phyloP scores from a whole-genome alignment of 2,113 vertebrate genomes.

The Tapirus terrestris region DNA sequence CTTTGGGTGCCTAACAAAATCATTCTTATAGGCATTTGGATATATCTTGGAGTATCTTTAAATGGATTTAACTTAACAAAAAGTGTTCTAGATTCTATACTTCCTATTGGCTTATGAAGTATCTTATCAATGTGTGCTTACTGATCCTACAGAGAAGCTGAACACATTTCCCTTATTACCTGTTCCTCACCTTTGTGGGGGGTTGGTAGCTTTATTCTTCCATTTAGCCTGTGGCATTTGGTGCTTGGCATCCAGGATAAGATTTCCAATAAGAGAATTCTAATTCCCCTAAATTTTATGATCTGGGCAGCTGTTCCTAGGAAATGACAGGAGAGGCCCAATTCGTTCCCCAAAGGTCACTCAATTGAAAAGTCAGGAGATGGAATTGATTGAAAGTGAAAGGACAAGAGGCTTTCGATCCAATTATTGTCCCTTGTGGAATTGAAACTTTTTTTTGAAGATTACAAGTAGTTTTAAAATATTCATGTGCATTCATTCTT shows the following conservation, averaged over 20 bases:
- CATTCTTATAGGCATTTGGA: background rate
- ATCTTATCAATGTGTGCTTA: background rate
- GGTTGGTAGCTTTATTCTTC: slow-evolving; percentile 27
- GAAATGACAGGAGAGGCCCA: slow-evolving; percentile 41
- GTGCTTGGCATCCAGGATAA: background rate
- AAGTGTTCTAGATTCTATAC: background rate
- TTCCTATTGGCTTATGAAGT: background rate
- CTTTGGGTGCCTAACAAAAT: background rate
- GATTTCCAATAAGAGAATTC: slow-evolving; percentile 49
- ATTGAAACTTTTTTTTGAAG: slow-evolving; percentile 17
- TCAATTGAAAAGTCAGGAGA: slow-evolving; percentile 63
- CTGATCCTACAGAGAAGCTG: background rate
- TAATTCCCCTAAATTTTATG: slow-evolving; percentile 52
- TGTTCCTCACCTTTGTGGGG: background rate
- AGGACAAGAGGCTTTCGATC: slow-evolving; percentile 54
- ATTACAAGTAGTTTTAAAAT: slow-evolving; percentile 44
- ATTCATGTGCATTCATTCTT: slow-evolving; percentile 21
- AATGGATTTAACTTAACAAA: slow-evolving; percentile 41
- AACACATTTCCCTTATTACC: background rate
- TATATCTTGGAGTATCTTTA: slow-evolving; percentile 27
- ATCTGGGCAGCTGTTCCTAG: slow-evolving; percentile 43
- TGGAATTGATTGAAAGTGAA: slow-evolving; percentile 62
- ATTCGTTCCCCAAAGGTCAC: slow-evolving; percentile 62
- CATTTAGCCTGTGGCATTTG: slow-evolving; percentile 6
- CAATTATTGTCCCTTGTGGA: slow-evolving; percentile 47